phyloP scores from a whole-genome alignment of 2,113 vertebrate genomes.

The Saccopteryx bilineata region DNA sequence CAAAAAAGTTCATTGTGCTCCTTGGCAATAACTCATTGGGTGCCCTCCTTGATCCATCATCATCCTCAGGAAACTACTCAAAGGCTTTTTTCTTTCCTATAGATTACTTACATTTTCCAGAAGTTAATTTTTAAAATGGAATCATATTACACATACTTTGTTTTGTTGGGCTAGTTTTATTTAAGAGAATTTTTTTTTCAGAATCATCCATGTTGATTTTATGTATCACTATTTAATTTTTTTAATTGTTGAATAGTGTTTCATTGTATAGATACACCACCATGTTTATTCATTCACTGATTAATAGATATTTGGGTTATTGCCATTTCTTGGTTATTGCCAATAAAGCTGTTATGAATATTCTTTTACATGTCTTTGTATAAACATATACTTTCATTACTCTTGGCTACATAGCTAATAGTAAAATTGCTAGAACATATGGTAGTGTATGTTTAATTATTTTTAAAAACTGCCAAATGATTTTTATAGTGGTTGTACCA shows the following conservation, averaged over 20 bases:
- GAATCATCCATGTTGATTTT: neutral
- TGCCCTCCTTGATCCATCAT: neutral
- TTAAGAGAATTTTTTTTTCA: neutral
- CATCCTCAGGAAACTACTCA: neutral
- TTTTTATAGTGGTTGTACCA: neutral
- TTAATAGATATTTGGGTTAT: neutral
- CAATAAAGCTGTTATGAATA: constrained; percentile 2
- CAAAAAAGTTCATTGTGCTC: neutral
- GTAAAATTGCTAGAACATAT: neutral
- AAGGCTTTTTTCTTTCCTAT: neutral
- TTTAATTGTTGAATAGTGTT: neutral
- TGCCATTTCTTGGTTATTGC: neutral
- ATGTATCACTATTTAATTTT: neutral
- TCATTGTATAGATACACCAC: neutral
- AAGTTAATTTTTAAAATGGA: neutral
- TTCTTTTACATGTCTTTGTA: neutral
- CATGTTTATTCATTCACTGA: neutral
- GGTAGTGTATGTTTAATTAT: neutral
- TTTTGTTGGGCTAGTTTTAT: neutral
- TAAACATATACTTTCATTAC: neutral
- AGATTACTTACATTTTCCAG: neutral
- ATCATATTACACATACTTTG: neutral
- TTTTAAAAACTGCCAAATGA: neutral
- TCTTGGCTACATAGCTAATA: neutral
- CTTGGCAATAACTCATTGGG: neutral